These are phyloP conservation scores for Kuschelorhynchus macadamiae DNA, from an alignment of 2,888 invertebrate species.

Conservation along the genomic window DNA sequence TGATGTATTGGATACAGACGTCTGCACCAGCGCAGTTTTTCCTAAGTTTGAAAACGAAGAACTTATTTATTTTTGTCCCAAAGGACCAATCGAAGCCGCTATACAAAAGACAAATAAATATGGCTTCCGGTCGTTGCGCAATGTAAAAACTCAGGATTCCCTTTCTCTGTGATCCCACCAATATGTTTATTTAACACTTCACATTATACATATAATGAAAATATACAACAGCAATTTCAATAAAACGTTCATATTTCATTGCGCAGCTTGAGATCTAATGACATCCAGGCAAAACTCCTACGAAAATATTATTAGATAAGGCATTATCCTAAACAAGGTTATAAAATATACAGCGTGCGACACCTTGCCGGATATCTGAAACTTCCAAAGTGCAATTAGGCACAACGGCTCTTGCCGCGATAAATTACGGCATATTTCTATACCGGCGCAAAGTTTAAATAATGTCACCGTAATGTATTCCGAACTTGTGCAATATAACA, in stretches of 20 bases:
- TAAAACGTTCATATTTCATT: constrained; percentile 19
- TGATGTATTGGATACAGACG: too few species aligned
- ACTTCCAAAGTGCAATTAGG: constrained; percentile 65
- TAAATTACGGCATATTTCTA: constrained; percentile 67
- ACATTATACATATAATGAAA: too few species aligned
- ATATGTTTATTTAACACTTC: too few species aligned
- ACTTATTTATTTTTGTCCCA: too few species aligned
- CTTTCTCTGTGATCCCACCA: too few species aligned
- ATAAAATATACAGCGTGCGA: constrained; percentile 40
- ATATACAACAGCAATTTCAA: too few species aligned
- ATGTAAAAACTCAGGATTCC: too few species aligned
- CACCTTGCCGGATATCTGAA: constrained; percentile 52
- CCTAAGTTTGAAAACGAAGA: too few species aligned
- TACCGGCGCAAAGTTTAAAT: constrained; percentile 64
- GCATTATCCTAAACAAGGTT: constrained; percentile 40
- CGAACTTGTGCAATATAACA: constrained; percentile 67
- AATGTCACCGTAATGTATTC: constrained; percentile 65
- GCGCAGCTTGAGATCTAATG: constrained; percentile 21
- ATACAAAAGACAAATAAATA: too few species aligned
- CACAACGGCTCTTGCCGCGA: constrained; percentile 64
- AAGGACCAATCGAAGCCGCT: too few species aligned
- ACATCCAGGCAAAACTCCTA: constrained; percentile 2
- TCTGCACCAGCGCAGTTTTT: too few species aligned
- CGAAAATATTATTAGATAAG: constrained; percentile 33
- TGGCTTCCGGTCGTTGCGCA: too few species aligned